Evolutionary conservation across 2,888 invertebrate species (phyloP).

Genomic region (Danaus chrysippus): DNA sequence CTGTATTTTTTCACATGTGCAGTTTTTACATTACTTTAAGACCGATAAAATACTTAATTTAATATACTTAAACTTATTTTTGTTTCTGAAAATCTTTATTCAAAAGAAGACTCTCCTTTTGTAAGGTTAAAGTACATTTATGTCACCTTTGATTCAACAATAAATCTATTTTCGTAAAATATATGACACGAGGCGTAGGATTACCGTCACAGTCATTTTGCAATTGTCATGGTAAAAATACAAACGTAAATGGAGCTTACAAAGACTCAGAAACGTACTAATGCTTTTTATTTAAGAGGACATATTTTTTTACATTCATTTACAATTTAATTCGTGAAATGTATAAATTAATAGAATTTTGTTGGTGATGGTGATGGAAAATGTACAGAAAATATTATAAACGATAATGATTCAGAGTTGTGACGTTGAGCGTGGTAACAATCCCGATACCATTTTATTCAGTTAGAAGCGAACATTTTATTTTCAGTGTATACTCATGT

Average conservation of each 20-base stretch:
- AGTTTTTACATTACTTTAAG: conserved; percentile 13
- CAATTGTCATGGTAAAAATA: conserved; percentile 41
- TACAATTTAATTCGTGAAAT: background rate
- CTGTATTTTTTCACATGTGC: too few species aligned
- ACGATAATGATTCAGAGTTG: background rate
- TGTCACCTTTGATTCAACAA: conserved; percentile 8
- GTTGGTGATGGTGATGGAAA: background rate
- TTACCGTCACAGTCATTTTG: conserved; percentile 51
- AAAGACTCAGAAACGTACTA: conserved; percentile 29
- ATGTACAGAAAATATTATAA: background rate
- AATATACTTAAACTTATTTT: background rate
- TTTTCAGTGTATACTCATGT: conserved; percentile 70
- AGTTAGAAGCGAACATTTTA: conserved; percentile 50
- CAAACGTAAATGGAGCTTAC: conserved; percentile 37
- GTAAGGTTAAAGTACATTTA: background rate
- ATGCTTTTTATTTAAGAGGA: conserved; percentile 12
- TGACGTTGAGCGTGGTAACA: background rate
- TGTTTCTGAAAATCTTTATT: background rate
- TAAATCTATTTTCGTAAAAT: conserved; percentile 12
- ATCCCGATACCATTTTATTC: background rate
- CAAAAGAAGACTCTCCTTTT: background rate
- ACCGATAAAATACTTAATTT: too few species aligned
- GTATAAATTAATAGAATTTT: background rate
- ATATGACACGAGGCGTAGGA: conserved; percentile 35
- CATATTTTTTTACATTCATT: background rate